These are phyloP conservation scores for Meta bourneti DNA, from an alignment of 2,888 invertebrate genomes.

Conservation along the genomic window DNA sequence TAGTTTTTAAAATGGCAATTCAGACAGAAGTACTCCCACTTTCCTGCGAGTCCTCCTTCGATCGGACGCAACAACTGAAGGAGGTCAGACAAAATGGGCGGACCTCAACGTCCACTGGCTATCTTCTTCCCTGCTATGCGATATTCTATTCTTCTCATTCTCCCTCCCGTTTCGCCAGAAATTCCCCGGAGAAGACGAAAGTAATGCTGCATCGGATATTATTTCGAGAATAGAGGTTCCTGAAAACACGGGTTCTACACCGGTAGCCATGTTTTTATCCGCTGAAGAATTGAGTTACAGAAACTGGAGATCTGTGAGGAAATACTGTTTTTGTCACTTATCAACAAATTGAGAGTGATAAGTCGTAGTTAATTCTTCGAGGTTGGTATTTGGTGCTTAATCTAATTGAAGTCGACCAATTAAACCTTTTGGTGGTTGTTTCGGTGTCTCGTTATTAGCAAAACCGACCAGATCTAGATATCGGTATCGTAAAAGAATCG, in stretches of 20 bases:
- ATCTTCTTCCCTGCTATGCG: background rate
- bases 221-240: background rate
- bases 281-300: no score
- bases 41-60: background rate
- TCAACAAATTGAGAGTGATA: no score
- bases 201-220: background rate
- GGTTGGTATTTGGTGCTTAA: no score
- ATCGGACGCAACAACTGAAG: conserved; percentile 19
- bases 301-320: no score
- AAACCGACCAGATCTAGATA: no score
- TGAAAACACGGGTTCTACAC: background rate
- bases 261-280: background rate
- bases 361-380: no score
- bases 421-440: no score
- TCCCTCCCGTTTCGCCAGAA: background rate
- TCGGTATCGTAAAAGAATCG: no score
- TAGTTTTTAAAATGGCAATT: background rate
- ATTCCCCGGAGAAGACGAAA: conserved; percentile 6
- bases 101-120: background rate
- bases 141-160: background rate
- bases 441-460: no score
- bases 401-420: no score
- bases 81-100: conserved; percentile 5
- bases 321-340: no score
- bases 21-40: background rate